Evolutionary conservation across 2,888 invertebrate species (phyloP).

Genomic region (Dolichomitus sp.): DNA sequence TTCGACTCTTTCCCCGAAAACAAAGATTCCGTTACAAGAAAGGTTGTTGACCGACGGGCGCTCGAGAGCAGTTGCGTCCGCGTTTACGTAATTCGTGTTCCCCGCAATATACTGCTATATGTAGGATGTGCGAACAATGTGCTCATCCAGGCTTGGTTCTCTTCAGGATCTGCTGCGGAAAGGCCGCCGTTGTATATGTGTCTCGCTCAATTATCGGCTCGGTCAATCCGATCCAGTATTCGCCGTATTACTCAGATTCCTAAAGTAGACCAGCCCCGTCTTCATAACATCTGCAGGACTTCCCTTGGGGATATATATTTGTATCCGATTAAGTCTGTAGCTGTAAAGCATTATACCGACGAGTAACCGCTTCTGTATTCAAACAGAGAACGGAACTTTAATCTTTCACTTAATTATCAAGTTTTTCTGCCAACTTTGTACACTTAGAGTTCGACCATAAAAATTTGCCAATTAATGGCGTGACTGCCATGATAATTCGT

Average conservation of each 20-base stretch:
- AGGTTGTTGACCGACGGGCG: background rate
- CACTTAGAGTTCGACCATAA: background rate
- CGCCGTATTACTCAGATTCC: background rate
- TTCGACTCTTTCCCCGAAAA: background rate
- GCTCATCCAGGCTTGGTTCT: slow-evolving; percentile 33
- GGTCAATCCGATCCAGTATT: slow-evolving; percentile 29
- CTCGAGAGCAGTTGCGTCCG: background rate
- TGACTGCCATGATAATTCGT: background rate
- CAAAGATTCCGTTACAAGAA: background rate
- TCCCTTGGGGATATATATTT: background rate
- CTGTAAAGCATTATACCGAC: background rate
- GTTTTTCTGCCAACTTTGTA: slow-evolving; percentile 34
- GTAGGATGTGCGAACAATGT: slow-evolving; percentile 46
- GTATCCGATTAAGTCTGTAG: slow-evolving; percentile 21
- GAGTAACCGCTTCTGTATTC: background rate
- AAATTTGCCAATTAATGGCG: slow-evolving; percentile 30
- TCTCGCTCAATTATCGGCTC: slow-evolving; percentile 43
- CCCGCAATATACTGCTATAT: background rate
- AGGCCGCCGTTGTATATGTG: slow-evolving; percentile 2
- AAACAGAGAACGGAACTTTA: slow-evolving; percentile 1
- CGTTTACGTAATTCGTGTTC: slow-evolving; percentile 50
- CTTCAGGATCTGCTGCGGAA: slow-evolving; percentile 20
- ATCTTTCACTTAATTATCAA: slow-evolving; percentile 32
- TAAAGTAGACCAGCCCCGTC: background rate
- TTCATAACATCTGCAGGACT: background rate